These are phyloP conservation scores for Gonocerus acuteangulatus DNA, from an alignment of 2,888 invertebrate species.

Conservation along the genomic window DNA sequence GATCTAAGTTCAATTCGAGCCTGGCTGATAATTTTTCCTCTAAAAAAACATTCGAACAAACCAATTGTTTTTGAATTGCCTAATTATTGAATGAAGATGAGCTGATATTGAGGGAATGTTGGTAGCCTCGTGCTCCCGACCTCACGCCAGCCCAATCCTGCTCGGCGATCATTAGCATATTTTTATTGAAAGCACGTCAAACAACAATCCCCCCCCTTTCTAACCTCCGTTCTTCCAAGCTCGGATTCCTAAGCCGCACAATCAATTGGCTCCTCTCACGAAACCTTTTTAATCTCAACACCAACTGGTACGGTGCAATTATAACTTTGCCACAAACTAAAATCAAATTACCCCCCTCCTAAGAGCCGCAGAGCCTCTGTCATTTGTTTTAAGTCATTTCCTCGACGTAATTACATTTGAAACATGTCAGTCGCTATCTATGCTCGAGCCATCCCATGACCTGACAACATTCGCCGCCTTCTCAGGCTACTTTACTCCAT, in stretches of 20 bases:
- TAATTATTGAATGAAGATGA: too few relatives aligned
- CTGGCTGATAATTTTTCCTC: too few relatives aligned
- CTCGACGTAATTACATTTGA: conserved; percentile 14
- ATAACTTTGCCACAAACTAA: conserved; percentile 24
- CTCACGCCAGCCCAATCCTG: conserved; percentile 18
- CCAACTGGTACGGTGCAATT: conserved; percentile 25
- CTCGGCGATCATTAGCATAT: conserved; percentile 21
- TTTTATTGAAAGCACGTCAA: conserved; percentile 26
- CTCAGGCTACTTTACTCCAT: too few relatives aligned
- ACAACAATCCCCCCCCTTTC: conserved; percentile 1
- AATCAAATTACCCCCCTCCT: conserved; percentile 17
- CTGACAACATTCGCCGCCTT: too few relatives aligned
- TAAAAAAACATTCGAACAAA: too few relatives aligned
- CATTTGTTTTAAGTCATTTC: conserved; percentile 19
- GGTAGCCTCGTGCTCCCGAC: neutral
- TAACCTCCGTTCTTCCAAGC: neutral
- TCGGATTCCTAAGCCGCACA: conserved; percentile 2
- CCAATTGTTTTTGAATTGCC: too few relatives aligned
- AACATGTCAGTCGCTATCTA: conserved; percentile 3
- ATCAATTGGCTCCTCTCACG: conserved; percentile 24
- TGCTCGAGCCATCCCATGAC: too few relatives aligned
- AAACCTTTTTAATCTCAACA: conserved; percentile 25
- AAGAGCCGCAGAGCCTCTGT: neutral
- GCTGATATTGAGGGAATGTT: too few relatives aligned
- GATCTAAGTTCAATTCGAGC: too few relatives aligned